Conservation (phyloP, 1,140 invertebrate species). For the Drosophila eugracilis region DNA sequence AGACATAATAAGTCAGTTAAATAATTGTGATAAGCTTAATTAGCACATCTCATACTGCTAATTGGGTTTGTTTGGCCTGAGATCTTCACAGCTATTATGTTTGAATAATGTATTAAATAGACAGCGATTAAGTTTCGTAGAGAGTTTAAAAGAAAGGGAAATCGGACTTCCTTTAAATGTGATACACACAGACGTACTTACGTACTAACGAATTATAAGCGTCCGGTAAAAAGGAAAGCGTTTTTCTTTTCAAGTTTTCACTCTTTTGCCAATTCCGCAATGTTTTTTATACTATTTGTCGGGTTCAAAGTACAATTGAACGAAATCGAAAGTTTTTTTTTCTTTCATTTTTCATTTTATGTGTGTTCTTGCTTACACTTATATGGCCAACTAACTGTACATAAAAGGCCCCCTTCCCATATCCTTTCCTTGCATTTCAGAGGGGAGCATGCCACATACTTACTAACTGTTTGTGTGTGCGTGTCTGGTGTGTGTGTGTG, state of each 20-base stretch:
- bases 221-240: constrained; percentile 30
- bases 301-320: constrained; percentile 80
- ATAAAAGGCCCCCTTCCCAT: constrained; percentile 46
- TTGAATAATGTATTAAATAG: neutral
- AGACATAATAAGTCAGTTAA: constrained; percentile 9
- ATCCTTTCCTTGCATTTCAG: constrained; percentile 10
- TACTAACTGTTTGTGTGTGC: no score
- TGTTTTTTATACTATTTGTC: constrained; percentile 74
- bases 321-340: constrained; percentile 79
- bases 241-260: constrained; percentile 64
- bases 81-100: neutral
- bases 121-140: neutral
- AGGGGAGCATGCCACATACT: constrained; percentile 24
- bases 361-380: constrained; percentile 37
- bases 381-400: constrained; percentile 46
- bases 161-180: constrained; percentile 21
- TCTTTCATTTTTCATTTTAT: constrained; percentile 33
- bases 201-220: constrained; percentile 39
- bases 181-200: neutral
- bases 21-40: constrained; percentile 22
- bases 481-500: no score
- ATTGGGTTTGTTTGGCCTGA: neutral
- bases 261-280: constrained; percentile 64
- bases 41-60: neutral
- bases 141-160: no score